Base-by-base conservation (phyloP, 1,140 invertebrate genomes). In the Drosophila neocordata region DNA sequence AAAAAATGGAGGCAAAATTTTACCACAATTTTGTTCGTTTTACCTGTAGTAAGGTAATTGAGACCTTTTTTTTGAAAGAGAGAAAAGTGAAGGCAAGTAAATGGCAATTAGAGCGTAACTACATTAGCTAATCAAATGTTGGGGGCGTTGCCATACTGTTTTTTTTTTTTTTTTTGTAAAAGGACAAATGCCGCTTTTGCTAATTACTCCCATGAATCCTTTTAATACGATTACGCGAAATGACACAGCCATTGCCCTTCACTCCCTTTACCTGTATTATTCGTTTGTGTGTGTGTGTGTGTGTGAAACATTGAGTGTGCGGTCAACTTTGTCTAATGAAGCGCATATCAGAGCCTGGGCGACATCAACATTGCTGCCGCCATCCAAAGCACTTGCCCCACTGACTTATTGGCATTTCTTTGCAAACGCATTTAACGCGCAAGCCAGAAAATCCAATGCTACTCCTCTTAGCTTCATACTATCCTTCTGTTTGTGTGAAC, bases 121-220 rank as follows among this genome's bases (percentile, higher is more conserved):
- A 69, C 83, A 87, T 87, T 87, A 88, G 76, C 83, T 88, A 87
- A 87, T 87, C 83, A 83, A 89, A 88, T 61, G 69, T 53, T 48
- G 72, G 55, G 56, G n/a, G 65, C 63, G 66, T 63, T 62, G 71
- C 53, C 75, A 70, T 72, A 66, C 67, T 64, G 41, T 44, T 44
- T n/a, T n/a, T n/a, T n/a, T n/a, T n/a, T n/a, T n/a, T n/a, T n/a
- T n/a, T n/a, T n/a, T 44, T 18, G 41, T 1, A 9, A 18, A 44
- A 48, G 55, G 38, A 41, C 53, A 11, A 59, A 80, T 44, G 60
- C 58, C 70, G 69, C 75, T 73, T 24, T 73, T 72, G 76, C 79
- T 89, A 88, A 88, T 88, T 89, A 89, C 76, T 88, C 84, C 84
- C 83, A 57, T 44, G 79, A 79, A 83, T 88, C 84, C 83, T 83